Evolutionary conservation across 2,888 invertebrate species (phyloP).

Genomic region (Balanococcus diminutus): DNA sequence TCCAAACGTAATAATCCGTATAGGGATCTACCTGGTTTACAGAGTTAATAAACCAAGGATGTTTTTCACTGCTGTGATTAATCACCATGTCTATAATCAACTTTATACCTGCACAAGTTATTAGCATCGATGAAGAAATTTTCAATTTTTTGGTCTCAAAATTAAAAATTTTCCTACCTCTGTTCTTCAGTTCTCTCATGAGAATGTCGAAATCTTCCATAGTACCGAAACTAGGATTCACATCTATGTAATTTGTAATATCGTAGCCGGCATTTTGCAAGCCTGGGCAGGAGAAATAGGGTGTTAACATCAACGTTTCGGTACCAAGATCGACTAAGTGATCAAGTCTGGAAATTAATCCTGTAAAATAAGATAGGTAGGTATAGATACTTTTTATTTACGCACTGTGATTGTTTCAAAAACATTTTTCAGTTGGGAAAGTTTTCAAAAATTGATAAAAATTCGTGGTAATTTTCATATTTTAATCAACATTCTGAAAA

Average conservation of each 20-base stretch:
- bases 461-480: too few relatives aligned
- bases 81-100: constrained; percentile 60
- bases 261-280: background rate
- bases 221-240: background rate
- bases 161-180: background rate
- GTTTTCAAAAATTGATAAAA: too few relatives aligned
- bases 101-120: constrained; percentile 57
- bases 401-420: too few relatives aligned
- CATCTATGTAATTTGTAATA: background rate
- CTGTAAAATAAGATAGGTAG: background rate
- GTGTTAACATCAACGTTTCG: background rate
- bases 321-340: background rate
- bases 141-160: too few relatives aligned
- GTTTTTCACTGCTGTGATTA: constrained; percentile 62
- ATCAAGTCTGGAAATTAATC: background rate
- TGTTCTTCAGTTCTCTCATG: background rate
- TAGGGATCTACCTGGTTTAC: constrained; percentile 60
- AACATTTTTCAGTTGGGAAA: too few relatives aligned
- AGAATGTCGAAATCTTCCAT: background rate
- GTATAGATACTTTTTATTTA: too few relatives aligned
- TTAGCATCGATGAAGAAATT: background rate
- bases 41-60: constrained; percentile 65
- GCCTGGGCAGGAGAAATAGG: background rate
- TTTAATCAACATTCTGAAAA: too few relatives aligned
- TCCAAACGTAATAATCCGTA: constrained; percentile 65